A percentile compares a stretch with the other conserved stretches of the same genome.
Conservation (phyloP, 1,140 invertebrate species). For the Pentalonia nigronervosa region DNA sequence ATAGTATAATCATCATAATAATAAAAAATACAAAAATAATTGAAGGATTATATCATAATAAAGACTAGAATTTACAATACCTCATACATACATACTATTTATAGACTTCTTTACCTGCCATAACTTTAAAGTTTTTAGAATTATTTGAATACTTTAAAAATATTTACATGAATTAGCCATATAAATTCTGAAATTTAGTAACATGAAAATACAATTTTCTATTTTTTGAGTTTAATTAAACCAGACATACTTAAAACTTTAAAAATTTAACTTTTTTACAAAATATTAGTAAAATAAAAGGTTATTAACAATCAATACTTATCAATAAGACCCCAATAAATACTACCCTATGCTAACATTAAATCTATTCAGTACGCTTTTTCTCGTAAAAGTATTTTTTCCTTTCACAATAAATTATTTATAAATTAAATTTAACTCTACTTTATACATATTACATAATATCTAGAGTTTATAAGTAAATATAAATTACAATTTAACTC, state of each 20-base stretch:
- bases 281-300: not conserved
- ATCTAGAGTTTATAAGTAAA: conserved; percentile 63
- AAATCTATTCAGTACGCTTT: not conserved
- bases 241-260: too few species aligned
- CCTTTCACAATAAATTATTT: not conserved
- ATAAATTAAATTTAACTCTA: not conserved
- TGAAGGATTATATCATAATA: not conserved
- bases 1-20: not conserved
- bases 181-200: too few species aligned
- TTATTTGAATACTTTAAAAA: not conserved
- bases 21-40: not conserved
- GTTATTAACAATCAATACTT: too few species aligned
- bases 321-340: not conserved
- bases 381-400: not conserved
- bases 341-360: too few species aligned
- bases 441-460: conserved; percentile 63
- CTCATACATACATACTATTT: too few species aligned
- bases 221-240: too few species aligned
- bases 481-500: not conserved
- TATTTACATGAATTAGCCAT: not conserved
- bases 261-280: too few species aligned
- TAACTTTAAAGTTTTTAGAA: not conserved
- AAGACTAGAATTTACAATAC: not conserved
- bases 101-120: not conserved
- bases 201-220: too few species aligned